Conservation (phyloP, 2,113 vertebrate genomes). For the Myxocyprinus asiaticus region DNA sequence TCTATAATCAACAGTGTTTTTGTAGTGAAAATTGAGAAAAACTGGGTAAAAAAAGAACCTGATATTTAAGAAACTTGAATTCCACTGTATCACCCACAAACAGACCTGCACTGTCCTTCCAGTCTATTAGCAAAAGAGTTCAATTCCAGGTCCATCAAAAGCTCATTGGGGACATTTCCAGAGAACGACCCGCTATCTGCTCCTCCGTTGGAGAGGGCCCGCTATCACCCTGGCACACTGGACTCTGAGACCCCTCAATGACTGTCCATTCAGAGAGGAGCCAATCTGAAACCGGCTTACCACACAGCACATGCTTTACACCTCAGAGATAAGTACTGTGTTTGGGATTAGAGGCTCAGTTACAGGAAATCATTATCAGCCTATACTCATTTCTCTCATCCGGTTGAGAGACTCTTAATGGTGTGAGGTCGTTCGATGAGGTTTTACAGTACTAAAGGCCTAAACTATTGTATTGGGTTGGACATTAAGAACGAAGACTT, state of each 20-base stretch:
- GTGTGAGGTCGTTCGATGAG: not conserved
- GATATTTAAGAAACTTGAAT: not conserved
- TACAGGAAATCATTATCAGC: conserved; percentile 39
- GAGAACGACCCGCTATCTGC: conserved; percentile 59
- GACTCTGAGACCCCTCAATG: conserved; percentile 49
- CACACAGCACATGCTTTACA: conserved; percentile 35
- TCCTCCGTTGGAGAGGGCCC: conserved; percentile 49
- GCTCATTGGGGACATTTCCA: conserved; percentile 67
- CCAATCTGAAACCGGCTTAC: conserved; percentile 15
- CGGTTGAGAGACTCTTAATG: conserved; percentile 1
- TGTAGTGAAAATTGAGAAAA: no score
- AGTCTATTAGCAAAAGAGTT: conserved; percentile 78
- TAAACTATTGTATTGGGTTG: not conserved
- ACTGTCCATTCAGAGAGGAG: conserved; percentile 29
- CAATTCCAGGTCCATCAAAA: conserved; percentile 77
- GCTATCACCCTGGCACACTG: conserved; percentile 55
- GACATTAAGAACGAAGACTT: not conserved
- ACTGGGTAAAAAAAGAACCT: no score
- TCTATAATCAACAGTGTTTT: no score
- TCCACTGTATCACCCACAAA: conserved; percentile 16
- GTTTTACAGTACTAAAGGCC: not conserved
- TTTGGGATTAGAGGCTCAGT: conserved; percentile 35
- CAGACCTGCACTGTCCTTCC: conserved; percentile 72
- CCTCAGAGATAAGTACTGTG: conserved; percentile 26
- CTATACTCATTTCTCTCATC: conserved; percentile 7